These are phyloP conservation scores for fruit fly (Drosophila melanogaster) DNA, from an alignment of 1,140 invertebrate genomes.

Conservation along the genomic window DNA sequence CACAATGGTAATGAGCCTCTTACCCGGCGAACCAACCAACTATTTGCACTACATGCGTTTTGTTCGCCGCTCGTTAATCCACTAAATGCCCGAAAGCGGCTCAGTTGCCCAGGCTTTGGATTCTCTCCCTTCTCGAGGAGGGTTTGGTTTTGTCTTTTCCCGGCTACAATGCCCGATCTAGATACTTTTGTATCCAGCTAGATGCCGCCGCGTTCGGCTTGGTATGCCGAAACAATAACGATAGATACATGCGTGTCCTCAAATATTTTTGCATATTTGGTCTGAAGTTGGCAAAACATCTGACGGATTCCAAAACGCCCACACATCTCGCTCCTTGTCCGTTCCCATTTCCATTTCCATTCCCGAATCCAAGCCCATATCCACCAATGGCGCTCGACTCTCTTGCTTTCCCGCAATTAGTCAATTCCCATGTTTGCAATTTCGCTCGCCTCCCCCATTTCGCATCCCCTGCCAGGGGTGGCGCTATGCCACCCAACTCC, in stretches of 20 bases:
- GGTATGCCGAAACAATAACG: constrained; percentile 17
- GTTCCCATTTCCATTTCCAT: constrained; percentile 1
- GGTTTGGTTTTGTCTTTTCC: constrained; percentile 48
- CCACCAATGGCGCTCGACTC: constrained; percentile 35
- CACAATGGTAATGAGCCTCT: constrained; percentile 82
- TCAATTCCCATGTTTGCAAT: constrained; percentile 68
- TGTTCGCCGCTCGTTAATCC: constrained; percentile 72
- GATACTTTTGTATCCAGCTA: constrained; percentile 42
- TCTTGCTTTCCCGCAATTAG: constrained; percentile 63
- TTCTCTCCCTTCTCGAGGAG: constrained; percentile 31
- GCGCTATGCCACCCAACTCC: background rate
- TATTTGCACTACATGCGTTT: constrained; percentile 58
- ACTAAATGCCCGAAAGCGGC: constrained; percentile 79
- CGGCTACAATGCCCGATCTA: constrained; percentile 50
- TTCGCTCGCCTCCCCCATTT: constrained; percentile 30
- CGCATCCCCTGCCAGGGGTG: constrained; percentile 10
- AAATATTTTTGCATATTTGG: constrained; percentile 60
- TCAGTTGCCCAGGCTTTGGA: constrained; percentile 41
- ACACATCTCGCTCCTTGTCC: constrained; percentile 15
- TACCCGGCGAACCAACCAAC: constrained; percentile 29
- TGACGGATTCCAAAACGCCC: constrained; percentile 30
- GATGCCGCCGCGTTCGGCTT: constrained; percentile 24
- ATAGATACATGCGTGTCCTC: constrained; percentile 1
- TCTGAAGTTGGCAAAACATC: constrained; percentile 70
- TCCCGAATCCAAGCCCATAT: background rate